Evolutionary conservation across 2,113 vertebrate genomes (phyloP), one percentile per base, ranked within the genome.

Genomic region (Sarotherodon lohbergeri): DNA sequence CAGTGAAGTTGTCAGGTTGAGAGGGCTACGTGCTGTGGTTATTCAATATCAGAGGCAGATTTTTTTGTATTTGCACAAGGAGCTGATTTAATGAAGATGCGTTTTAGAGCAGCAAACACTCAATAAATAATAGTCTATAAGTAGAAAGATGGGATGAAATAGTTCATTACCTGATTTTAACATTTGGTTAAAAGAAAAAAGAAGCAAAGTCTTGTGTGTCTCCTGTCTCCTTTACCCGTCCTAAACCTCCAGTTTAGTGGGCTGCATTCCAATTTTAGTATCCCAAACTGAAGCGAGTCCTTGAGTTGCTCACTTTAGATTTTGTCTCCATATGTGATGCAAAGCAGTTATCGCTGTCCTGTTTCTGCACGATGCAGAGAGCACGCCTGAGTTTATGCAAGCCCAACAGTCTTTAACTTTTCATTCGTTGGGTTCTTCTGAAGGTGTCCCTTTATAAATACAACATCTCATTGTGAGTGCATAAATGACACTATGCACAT

Each of bases 11-110:
- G 94, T 95, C 92, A 91, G 92, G 73, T 36, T 79, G 84, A 90
- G 86, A 78, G 81, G 88, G 84, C 86, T 84, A 87, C 89, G 89
- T 88, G 93, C 86, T 85, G 50, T 76, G 89, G 55, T 93, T 93
- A 90, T 94, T 95, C 85, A 95, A 92, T 94, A 93, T 92, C 84
- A 92, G 81, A 50, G 68, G 50, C 80, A 24, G n/a, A 54, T 61
- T 83, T 50, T 80, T 81, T 87, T 71, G 46, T 85, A 24, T 93
- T 87, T 86, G 85, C 22, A 84, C 17, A 8, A 63, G 57, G 56
- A 80, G 59, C 22, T 90, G 43, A 50, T 89, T 83, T 59, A 84
- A 89, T 80, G 22, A 56, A 78, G 84, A 88, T 66, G 36, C 59
- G 24, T 78, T 76, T 82, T 9, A 50, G 41, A 10, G 57, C 29